Conservation (phyloP, 2,113 vertebrate genomes). For the Pteronura brasiliensis region DNA sequence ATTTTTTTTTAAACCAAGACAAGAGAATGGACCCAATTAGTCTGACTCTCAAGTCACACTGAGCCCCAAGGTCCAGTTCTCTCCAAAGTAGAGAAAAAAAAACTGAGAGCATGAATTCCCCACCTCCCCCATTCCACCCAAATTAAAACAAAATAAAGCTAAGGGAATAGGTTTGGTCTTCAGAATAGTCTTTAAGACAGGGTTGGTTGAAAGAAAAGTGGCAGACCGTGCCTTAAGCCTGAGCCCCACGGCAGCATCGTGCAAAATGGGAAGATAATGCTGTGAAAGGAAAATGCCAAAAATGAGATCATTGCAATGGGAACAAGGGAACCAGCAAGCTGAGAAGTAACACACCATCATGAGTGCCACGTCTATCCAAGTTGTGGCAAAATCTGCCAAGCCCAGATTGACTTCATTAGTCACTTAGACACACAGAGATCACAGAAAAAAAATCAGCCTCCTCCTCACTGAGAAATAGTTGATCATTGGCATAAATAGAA, state of each 20-base stretch:
- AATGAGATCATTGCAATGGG: background rate
- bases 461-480: slow-evolving; percentile 28
- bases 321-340: background rate
- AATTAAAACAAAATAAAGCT: background rate
- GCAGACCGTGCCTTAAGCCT: no score
- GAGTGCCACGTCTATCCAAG: background rate
- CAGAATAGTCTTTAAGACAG: background rate
- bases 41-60: background rate
- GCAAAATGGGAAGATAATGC: background rate
- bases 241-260: background rate
- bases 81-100: background rate
- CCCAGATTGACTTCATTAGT: slow-evolving; percentile 63
- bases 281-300: slow-evolving; percentile 20
- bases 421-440: slow-evolving; percentile 38
- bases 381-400: slow-evolving; percentile 34
- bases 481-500: slow-evolving; percentile 48
- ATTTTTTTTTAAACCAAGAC: background rate
- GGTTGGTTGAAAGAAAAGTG: background rate
- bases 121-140: background rate
- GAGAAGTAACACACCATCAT: background rate
- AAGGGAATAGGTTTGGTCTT: background rate
- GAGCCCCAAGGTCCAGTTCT: background rate
- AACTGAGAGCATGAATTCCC: background rate
- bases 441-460: slow-evolving; percentile 14
- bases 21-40: background rate